Base-by-base conservation (phyloP, 1,140 invertebrate species). In the Prorops nasuta region DNA sequence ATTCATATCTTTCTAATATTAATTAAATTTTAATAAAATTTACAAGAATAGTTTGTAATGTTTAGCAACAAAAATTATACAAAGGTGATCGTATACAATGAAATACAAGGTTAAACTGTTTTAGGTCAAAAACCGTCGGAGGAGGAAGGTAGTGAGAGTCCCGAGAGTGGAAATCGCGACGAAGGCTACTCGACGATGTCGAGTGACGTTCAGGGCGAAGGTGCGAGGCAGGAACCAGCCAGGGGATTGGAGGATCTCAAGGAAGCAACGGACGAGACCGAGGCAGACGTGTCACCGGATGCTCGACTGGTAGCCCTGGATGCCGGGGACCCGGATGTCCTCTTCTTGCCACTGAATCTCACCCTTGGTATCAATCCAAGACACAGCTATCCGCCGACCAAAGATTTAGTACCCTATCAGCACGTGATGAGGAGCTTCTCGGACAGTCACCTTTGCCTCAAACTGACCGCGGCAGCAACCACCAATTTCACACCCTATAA, bases 181-280 rank as follows among this genome's bases (percentile, higher is more conserved):
- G 90, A 93, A 72, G 90, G 90, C 1, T 93, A 93, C 68, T 92
- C 90, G 20, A 92, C 90, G 3, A 93, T 93, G 90, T 91, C 90
- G 1, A 91, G 88, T 60, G 90, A 93, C 66, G 87, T 91, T 2
- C 88, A 91, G 66, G 84, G 84, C 1, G 86, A 89, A 55, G 81
- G 81, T 0, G 80, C 79, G 6, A 70, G 81, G 16, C 80, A 80
- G 39, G 80, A 80, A 32, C 79, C 82, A 42, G 80, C 81, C 0
- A 69, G 84, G 46, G 84, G 83, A 3, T 69, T 88, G 3, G 86
- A 87, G 44, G 86, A 87, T 64, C 76, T 88, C 4, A 87, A 87
- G 69, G 86, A 88, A 64, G 86, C 83, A 3, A 86, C 81, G 10
- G 85, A 87, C 56, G 84, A 86, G 69, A 84, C 84, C 9, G 85